Percentiles rank a stretch among this genome's conserved stretches.
phyloP scores from a whole-genome alignment of 1,140 invertebrate species.

The Pachyrhynchus sulphureomaculatus region DNA sequence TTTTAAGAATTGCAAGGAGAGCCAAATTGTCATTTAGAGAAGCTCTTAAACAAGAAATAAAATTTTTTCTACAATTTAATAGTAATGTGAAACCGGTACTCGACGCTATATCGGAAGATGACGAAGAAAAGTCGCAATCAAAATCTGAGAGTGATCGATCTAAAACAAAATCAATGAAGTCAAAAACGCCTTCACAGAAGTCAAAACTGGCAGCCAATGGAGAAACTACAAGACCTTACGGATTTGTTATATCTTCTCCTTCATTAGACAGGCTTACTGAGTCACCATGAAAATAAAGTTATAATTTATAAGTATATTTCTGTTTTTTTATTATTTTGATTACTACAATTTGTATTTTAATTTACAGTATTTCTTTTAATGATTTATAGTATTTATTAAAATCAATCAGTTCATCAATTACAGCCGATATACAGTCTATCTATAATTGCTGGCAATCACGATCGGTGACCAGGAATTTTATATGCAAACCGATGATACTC shows the following conservation, averaged over 20 bases:
- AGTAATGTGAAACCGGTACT: slow-evolving; percentile 66
- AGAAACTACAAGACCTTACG: slow-evolving; percentile 14
- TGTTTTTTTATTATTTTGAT: too few species aligned
- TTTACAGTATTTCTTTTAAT: too few species aligned
- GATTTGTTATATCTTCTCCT: slow-evolving; percentile 16
- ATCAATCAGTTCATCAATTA: too few species aligned
- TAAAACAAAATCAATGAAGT: slow-evolving; percentile 9
- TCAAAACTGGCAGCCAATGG: slow-evolving; percentile 14
- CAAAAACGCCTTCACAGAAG: background rate
- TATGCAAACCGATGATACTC: too few species aligned
- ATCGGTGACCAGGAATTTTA: too few species aligned
- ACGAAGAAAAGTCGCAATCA: slow-evolving; percentile 6
- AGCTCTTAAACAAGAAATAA: slow-evolving; percentile 53
- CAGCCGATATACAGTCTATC: too few species aligned
- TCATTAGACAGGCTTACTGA: slow-evolving; percentile 22
- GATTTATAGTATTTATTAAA: too few species aligned
- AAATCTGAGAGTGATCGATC: slow-evolving; percentile 15
- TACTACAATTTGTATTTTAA: too few species aligned
- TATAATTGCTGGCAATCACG: too few species aligned
- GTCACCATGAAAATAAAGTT: background rate
- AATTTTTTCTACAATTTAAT: slow-evolving; percentile 72
- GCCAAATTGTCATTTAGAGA: slow-evolving; percentile 35
- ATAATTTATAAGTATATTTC: too few species aligned
- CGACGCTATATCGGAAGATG: slow-evolving; percentile 15
- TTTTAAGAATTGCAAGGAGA: slow-evolving; percentile 38